Conservation (phyloP, 2,113 vertebrate genomes). For the Amphilophus citrinellus region DNA sequence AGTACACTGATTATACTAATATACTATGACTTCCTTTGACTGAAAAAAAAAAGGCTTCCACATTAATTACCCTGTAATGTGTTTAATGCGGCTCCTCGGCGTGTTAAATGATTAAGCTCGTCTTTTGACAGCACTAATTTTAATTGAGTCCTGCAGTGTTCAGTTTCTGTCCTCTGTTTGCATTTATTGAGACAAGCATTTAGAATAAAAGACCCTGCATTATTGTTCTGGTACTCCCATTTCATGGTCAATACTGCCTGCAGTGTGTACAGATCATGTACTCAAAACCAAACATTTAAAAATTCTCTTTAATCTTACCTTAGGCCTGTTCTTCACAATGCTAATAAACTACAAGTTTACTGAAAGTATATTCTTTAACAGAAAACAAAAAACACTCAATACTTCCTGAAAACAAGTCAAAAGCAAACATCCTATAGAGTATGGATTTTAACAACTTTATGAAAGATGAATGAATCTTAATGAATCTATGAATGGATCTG, state of each 20-base stretch:
- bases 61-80: constrained; percentile 35
- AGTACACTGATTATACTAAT: constrained; percentile 3
- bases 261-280: not conserved
- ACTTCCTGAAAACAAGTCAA: not conserved
- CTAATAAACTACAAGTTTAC: not conserved
- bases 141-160: constrained; percentile 26
- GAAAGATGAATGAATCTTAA: not conserved
- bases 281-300: constrained; percentile 2
- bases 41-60: constrained; percentile 26
- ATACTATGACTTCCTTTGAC: constrained; percentile 16
- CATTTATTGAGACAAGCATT: not conserved
- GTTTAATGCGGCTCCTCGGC: constrained; percentile 20
- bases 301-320: constrained; percentile 23
- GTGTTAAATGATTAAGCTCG: constrained; percentile 26
- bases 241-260: constrained; percentile 10
- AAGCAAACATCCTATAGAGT: not conserved
- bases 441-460: not conserved
- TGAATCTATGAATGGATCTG: not conserved
- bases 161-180: constrained; percentile 1
- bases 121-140: constrained; percentile 32
- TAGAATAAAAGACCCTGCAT: not conserved
- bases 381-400: not conserved
- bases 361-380: not conserved
- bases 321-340: constrained; percentile 7
- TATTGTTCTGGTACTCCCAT: constrained; percentile 18